These are phyloP conservation scores for Zaprionus africanus DNA, from an alignment of 1,140 invertebrate genomes.

Conservation along the genomic window DNA sequence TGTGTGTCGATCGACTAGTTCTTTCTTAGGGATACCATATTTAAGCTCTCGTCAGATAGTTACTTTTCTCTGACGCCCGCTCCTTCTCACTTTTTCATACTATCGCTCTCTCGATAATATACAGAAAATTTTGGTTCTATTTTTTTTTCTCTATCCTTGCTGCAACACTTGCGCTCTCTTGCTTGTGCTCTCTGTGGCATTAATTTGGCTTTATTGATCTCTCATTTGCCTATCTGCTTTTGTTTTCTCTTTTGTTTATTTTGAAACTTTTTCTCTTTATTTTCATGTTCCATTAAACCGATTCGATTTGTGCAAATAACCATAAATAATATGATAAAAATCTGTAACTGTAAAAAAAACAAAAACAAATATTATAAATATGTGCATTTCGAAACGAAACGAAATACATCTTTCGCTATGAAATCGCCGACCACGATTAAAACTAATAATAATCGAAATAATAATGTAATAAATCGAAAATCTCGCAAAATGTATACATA, in stretches of 20 bases:
- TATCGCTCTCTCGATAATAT: slow-evolving; percentile 12
- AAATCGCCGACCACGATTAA: slow-evolving; percentile 55
- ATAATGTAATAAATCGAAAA: slow-evolving; percentile 46
- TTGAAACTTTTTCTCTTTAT: slow-evolving; percentile 84
- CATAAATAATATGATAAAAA: slow-evolving; percentile 57
- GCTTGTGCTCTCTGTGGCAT: slow-evolving; percentile 20
- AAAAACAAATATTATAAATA: slow-evolving; percentile 48
- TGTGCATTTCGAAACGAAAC: slow-evolving; percentile 20
- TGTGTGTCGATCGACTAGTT: not conserved
- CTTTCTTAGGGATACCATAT: not conserved
- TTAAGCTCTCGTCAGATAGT: not conserved
- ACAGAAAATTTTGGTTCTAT: not conserved
- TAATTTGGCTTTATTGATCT: slow-evolving; percentile 52
- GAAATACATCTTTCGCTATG: slow-evolving; percentile 36
- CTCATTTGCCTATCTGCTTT: slow-evolving; percentile 72
- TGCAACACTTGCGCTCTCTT: slow-evolving; percentile 15
- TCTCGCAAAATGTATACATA: slow-evolving; percentile 76
- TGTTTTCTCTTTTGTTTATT: slow-evolving; percentile 81
- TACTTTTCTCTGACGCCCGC: not conserved
- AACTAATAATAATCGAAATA: slow-evolving; percentile 48
- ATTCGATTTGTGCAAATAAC: slow-evolving; percentile 82
- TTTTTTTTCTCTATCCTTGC: slow-evolving; percentile 5
- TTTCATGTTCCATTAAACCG: slow-evolving; percentile 83
- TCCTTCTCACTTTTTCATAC: slow-evolving; percentile 3
- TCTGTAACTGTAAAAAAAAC: slow-evolving; percentile 37